phyloP scores from a whole-genome alignment of 1,140 invertebrate species.

The Hestina assimilis region DNA sequence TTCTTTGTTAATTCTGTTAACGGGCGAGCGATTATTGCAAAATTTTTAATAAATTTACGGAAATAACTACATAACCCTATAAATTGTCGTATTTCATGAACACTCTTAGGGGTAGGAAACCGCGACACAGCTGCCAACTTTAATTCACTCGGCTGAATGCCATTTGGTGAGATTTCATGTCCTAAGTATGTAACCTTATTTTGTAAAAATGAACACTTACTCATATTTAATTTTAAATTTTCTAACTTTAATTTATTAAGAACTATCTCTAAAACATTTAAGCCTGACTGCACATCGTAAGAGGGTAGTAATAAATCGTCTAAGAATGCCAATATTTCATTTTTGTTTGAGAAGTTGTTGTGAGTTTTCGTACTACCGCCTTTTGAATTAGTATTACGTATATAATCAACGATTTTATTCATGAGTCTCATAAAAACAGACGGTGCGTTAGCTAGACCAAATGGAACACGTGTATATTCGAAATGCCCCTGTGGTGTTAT shows the following conservation, averaged over 20 bases:
- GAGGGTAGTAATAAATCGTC: constrained; percentile 16
- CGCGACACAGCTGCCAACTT: too few species aligned
- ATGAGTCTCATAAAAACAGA: constrained; percentile 12
- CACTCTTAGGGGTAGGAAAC: too few species aligned
- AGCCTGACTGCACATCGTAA: not conserved
- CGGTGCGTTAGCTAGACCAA: constrained; percentile 22
- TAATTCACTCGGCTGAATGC: too few species aligned
- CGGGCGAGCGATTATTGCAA: too few species aligned
- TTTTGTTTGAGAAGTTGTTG: too few species aligned
- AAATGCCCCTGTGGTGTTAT: constrained; percentile 20
- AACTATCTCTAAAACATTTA: constrained; percentile 5
- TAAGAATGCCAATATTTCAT: constrained; percentile 1
- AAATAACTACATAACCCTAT: too few species aligned
- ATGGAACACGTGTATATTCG: constrained; percentile 22
- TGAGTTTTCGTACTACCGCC: too few species aligned
- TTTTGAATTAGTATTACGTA: too few species aligned
- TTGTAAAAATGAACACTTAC: constrained; percentile 20
- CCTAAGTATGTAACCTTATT: constrained; percentile 7
- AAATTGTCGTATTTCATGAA: too few species aligned
- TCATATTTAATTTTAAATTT: constrained; percentile 19
- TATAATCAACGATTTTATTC: not conserved
- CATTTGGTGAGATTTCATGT: constrained; percentile 21
- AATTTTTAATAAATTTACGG: too few species aligned
- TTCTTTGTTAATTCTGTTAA: too few species aligned
- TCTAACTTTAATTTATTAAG: not conserved